Percentiles rank a stretch among this genome's conserved stretches.
Evolutionary conservation across 2,113 vertebrate species (phyloP).

Genomic region (Noturus placidus): DNA sequence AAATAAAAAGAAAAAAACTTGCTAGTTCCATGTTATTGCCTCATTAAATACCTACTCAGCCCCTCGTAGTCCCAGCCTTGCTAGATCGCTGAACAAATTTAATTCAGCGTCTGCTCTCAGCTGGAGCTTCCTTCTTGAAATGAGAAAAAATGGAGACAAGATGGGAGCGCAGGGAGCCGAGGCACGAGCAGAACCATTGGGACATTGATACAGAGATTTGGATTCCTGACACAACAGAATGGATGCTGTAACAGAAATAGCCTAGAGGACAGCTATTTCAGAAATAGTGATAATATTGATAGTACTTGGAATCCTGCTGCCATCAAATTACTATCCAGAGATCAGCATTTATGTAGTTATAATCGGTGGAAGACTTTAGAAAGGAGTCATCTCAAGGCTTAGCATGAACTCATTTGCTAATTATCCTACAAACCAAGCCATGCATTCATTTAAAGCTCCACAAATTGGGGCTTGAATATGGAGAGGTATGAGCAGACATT

Average conservation of each 20-base stretch:
- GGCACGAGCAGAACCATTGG: constrained; percentile 14
- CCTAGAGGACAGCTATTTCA: background rate
- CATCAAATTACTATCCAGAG: background rate
- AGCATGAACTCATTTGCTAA: background rate
- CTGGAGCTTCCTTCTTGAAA: constrained; percentile 37
- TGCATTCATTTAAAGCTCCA: background rate
- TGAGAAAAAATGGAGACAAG: constrained; percentile 42
- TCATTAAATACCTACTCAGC: constrained; percentile 47
- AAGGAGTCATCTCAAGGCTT: background rate
- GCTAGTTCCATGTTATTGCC: constrained; percentile 64
- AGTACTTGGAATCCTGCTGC: background rate
- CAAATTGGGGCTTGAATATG: constrained; percentile 29
- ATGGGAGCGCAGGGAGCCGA: constrained; percentile 21
- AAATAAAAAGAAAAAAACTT: constrained; percentile 52
- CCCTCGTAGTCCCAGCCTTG: constrained; percentile 35
- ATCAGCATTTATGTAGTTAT: background rate
- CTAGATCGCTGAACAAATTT: constrained; percentile 48
- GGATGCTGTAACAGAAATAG: background rate
- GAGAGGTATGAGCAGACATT: background rate
- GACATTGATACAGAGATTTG: constrained; percentile 19
- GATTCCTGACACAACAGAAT: constrained; percentile 19
- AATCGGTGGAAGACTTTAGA: background rate
- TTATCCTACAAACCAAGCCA: background rate
- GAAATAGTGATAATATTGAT: background rate
- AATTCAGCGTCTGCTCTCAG: constrained; percentile 40